These are phyloP conservation scores for Clunio marinus DNA, from an alignment of 2,888 invertebrate genomes.

Conservation along the genomic window DNA sequence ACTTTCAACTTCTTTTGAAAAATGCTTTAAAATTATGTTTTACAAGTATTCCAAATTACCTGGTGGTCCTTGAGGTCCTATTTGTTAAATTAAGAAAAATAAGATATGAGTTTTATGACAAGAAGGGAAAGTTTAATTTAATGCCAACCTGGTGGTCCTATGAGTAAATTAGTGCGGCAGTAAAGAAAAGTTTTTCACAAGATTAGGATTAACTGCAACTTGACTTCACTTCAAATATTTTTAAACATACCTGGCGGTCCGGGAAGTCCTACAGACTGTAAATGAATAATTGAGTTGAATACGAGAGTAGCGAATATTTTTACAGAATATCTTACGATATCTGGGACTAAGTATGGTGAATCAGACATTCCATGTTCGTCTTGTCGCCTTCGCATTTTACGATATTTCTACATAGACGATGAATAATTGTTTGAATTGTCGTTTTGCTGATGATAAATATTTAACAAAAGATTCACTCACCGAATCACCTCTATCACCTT, in stretches of 20 bases:
- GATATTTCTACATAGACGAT: constrained; percentile 47
- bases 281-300: constrained; percentile 21
- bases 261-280: constrained; percentile 66
- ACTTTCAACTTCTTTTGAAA: not conserved
- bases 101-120: not conserved
- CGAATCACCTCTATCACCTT: constrained; percentile 90
- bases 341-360: constrained; percentile 44
- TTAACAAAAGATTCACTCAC: constrained; percentile 68
- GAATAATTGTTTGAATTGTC: not conserved
- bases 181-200: not conserved
- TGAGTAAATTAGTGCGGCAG: not conserved
- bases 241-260: constrained; percentile 64
- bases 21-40: not conserved
- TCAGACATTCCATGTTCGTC: constrained; percentile 51
- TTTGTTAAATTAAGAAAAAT: not conserved
- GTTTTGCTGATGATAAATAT: too few species aligned
- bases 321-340: constrained; percentile 32
- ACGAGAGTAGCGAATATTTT: not conserved
- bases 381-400: constrained; percentile 52
- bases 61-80: constrained; percentile 47
- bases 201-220: not conserved
- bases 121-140: not conserved
- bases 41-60: constrained; percentile 43
- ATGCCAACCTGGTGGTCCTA: constrained; percentile 24
- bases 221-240: not conserved